phyloP scores from a whole-genome alignment of 1,140 invertebrate genomes.

The Ceratosolen solmsi region DNA sequence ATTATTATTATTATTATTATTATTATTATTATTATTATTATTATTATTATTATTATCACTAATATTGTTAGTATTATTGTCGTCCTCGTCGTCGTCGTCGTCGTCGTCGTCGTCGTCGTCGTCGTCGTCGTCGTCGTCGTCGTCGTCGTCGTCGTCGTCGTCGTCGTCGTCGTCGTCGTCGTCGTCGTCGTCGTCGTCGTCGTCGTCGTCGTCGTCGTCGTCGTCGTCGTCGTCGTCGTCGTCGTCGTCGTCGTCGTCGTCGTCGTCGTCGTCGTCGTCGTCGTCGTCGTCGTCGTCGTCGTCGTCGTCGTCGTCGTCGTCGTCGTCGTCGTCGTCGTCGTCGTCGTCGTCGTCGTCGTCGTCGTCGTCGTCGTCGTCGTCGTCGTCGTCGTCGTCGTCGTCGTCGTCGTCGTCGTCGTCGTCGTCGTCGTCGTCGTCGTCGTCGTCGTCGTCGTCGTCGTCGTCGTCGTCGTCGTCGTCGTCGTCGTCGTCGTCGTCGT shows the following conservation, averaged over 20 bases:
- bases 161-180: background rate
- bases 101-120: conserved; percentile 25
- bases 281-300: background rate
- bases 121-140: background rate
- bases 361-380: background rate
- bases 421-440: too few relatives aligned
- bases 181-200: conserved; percentile 32
- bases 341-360: conserved; percentile 31
- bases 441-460: too few relatives aligned
- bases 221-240: background rate
- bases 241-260: background rate
- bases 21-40: too few relatives aligned
- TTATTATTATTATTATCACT: background rate
- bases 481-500: background rate
- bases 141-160: background rate
- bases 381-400: background rate
- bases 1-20: too few relatives aligned
- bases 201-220: background rate
- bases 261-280: conserved; percentile 31
- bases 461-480: too few relatives aligned
- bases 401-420: background rate
- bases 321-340: background rate
- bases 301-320: background rate
- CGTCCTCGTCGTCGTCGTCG: background rate
- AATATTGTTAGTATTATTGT: background rate